Evolutionary conservation across 1,140 invertebrate genomes (phyloP).

Genomic region (Gryllus bimaculatus): DNA sequence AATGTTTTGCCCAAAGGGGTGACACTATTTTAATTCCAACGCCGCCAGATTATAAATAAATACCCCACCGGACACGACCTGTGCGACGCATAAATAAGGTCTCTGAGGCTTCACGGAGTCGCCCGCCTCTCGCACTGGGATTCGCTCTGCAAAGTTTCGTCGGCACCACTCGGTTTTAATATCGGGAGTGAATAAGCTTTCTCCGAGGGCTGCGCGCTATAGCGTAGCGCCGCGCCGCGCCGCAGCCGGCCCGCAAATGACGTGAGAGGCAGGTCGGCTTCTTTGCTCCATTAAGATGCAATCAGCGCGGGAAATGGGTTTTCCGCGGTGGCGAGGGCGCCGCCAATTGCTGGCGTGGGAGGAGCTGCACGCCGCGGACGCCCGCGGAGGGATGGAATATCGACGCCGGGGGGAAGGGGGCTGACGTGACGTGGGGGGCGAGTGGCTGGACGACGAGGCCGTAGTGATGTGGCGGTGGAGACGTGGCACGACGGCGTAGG

Average conservation of each 20-base stretch:
- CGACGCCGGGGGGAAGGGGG: not conserved
- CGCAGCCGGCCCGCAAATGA: not conserved
- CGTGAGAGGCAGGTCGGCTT: not conserved
- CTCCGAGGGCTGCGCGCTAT: not conserved
- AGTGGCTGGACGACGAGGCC: not conserved
- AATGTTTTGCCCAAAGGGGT: too few relatives aligned
- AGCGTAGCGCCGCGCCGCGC: not conserved
- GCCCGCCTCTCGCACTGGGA: too few relatives aligned
- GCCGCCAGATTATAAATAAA: too few relatives aligned
- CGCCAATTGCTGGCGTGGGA: not conserved
- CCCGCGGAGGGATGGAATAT: not conserved
- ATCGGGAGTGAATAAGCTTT: not conserved
- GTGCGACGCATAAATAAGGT: not conserved
- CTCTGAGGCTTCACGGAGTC: not conserved
- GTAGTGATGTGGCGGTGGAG: too few relatives aligned
- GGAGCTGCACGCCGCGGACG: too few relatives aligned
- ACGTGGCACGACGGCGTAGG: too few relatives aligned
- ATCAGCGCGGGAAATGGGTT: not conserved
- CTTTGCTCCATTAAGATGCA: not conserved
- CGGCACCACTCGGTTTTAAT: not conserved
- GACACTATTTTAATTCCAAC: too few relatives aligned
- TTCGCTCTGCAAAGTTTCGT: not conserved
- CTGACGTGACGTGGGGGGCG: not conserved
- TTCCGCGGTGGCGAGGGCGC: not conserved
- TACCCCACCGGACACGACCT: not conserved